These are phyloP conservation scores for Proterorhinus semilunaris DNA, from an alignment of 2,113 vertebrate genomes.

Conservation along the genomic window DNA sequence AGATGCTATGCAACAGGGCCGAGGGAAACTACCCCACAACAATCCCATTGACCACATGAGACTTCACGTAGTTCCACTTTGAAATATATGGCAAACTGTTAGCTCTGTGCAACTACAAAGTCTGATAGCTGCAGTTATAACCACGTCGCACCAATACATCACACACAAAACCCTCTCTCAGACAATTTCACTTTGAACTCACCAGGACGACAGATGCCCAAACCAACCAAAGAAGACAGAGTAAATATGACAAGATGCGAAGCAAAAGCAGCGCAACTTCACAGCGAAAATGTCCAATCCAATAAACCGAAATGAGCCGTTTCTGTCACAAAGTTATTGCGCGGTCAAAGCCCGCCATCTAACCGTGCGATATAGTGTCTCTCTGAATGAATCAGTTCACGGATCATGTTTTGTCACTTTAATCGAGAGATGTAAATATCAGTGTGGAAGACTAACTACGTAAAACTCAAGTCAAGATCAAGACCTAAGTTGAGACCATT, in stretches of 20 bases:
- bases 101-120: too few relatives aligned
- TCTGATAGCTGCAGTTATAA: neutral
- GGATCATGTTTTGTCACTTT: too few relatives aligned
- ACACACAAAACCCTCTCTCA: neutral
- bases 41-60: too few relatives aligned
- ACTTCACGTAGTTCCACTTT: neutral
- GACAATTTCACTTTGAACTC: neutral
- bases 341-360: neutral
- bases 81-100: neutral
- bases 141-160: neutral
- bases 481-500: too few relatives aligned
- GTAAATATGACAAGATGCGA: slow-evolving; percentile 3
- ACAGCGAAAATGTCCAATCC: neutral
- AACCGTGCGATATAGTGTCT: neutral
- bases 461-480: too few relatives aligned
- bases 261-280: neutral
- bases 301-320: neutral
- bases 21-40: too few relatives aligned
- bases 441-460: too few relatives aligned
- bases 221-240: neutral
- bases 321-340: slow-evolving; percentile 2
- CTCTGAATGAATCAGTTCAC: neutral
- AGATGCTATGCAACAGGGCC: too few relatives aligned
- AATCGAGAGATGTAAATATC: too few relatives aligned
- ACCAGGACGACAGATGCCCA: neutral